Evolutionary conservation across 2,113 vertebrate species (phyloP).

Genomic region (Agelaius tricolor): DNA sequence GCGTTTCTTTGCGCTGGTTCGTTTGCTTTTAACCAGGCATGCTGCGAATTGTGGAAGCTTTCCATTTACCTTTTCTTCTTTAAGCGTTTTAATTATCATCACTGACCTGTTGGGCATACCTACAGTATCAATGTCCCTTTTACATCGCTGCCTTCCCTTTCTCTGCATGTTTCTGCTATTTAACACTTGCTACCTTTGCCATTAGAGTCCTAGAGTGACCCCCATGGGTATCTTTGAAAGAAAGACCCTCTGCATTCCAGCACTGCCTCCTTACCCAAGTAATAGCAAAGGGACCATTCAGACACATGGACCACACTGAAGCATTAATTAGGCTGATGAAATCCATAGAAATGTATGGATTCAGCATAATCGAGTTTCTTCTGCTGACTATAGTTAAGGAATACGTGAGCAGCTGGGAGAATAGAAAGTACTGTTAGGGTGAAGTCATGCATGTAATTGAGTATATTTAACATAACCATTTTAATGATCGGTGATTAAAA

Average conservation of each 20-base stretch:
- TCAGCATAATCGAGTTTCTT: conserved; percentile 83
- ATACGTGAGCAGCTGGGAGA: conserved; percentile 81
- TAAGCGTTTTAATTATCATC: conserved; percentile 46
- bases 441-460: conserved; percentile 84
- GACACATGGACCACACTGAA: conserved; percentile 80
- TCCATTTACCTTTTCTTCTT: conserved; percentile 38
- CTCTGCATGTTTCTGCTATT: conserved; percentile 47
- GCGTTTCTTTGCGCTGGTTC: not conserved
- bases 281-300: conserved; percentile 76
- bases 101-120: conserved; percentile 63
- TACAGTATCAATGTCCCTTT: conserved; percentile 53
- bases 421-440: conserved; percentile 78
- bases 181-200: conserved; percentile 65
- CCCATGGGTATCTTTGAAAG: conserved; percentile 78
- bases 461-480: conserved; percentile 86
- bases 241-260: conserved; percentile 85
- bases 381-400: conserved; percentile 78
- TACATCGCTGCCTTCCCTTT: conserved; percentile 19
- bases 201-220: conserved; percentile 72
- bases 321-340: conserved; percentile 88
- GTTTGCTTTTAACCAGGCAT: conserved; percentile 14
- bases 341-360: conserved; percentile 84
- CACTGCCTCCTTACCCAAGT: conserved; percentile 82
- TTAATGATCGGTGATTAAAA: conserved; percentile 85
- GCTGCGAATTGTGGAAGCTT: conserved; percentile 24